Evolutionary conservation across 2,888 invertebrate species (phyloP).

Genomic region (Caenorhabditis sp.): DNA sequence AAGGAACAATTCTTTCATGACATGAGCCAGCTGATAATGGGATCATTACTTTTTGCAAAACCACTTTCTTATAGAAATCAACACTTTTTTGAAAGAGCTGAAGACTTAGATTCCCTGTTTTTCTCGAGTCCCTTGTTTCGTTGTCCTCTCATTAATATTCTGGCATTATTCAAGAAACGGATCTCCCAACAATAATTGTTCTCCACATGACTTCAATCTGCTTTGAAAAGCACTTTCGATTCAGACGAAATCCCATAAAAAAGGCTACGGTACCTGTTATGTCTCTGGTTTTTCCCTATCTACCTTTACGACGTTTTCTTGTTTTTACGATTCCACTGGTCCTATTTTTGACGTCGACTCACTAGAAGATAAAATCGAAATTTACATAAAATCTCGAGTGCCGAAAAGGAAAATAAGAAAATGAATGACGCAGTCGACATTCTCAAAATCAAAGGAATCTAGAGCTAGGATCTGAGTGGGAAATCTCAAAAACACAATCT

Average conservation of each 20-base stretch:
- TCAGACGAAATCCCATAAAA: slow-evolving; percentile 11
- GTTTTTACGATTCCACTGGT: background rate
- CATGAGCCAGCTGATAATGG: slow-evolving; percentile 8
- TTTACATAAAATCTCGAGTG: slow-evolving; percentile 18
- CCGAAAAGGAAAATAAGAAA: background rate
- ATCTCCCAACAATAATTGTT: too few species aligned
- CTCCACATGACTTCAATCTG: too few species aligned
- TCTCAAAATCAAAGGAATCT: background rate
- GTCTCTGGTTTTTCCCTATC: background rate
- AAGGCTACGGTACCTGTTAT: slow-evolving; percentile 13
- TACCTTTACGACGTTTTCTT: background rate
- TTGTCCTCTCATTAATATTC: too few species aligned
- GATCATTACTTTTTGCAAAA: background rate
- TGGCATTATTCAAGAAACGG: too few species aligned
- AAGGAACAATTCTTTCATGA: background rate
- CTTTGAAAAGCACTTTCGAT: background rate
- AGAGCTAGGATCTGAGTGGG: background rate
- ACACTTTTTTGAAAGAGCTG: too few species aligned
- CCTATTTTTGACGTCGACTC: background rate
- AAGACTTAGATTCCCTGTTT: too few species aligned
- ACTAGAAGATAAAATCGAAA: background rate
- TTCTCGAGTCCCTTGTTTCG: too few species aligned
- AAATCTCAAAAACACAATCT: slow-evolving; percentile 29
- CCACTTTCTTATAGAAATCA: too few species aligned
- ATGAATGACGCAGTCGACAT: background rate